Conservation (phyloP, 2,113 vertebrate genomes). For the Agelaius phoeniceus region DNA sequence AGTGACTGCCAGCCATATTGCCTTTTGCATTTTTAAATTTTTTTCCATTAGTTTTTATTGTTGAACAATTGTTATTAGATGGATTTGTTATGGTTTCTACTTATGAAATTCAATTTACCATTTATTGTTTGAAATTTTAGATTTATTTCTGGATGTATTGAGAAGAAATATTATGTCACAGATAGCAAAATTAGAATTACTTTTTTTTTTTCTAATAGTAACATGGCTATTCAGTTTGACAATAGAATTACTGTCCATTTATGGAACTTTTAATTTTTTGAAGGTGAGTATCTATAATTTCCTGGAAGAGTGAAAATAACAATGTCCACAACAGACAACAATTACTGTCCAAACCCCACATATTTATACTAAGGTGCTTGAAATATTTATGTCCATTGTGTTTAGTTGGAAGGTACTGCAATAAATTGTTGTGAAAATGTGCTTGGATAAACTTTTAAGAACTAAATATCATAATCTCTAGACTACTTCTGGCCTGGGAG, state of each 20-base stretch:
- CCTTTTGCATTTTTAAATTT: neutral
- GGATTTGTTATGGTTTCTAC: neutral
- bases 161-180: neutral
- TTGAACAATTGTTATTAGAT: neutral
- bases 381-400: neutral
- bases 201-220: neutral
- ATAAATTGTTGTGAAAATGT: neutral
- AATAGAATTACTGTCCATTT: neutral
- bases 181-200: neutral
- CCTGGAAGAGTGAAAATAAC: neutral
- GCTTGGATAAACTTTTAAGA: neutral
- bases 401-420: neutral
- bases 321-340: neutral
- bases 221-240: neutral
- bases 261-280: neutral
- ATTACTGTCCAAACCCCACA: neutral
- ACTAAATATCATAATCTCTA: neutral
- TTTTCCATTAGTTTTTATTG: neutral
- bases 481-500: neutral
- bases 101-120: neutral
- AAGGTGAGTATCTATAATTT: neutral
- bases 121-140: neutral
- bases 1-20: neutral
- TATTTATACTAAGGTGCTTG: neutral
- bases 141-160: neutral